Base-by-base conservation (phyloP, 2,888 invertebrate genomes). In the Chalcis sispes region DNA sequence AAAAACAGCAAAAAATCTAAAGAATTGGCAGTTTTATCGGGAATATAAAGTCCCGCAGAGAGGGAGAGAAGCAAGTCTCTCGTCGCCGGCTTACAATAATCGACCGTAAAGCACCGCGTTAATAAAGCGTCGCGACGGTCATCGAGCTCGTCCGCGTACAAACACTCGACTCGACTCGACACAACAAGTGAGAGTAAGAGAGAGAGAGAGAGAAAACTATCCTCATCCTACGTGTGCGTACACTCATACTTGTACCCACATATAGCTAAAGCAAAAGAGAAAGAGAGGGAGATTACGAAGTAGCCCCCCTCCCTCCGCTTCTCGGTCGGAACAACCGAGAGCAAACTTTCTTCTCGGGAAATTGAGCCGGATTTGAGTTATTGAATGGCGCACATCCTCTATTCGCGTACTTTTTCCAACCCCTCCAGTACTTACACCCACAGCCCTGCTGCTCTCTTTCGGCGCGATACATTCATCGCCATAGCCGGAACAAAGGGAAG, bases 301-400 rank as follows among this genome's bases (percentile, higher is more conserved):
- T n/a, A n/a, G 18, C 42, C 20, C 18, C 54, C 61, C 50, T 32
- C 29, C 25, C 46, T n/a, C n/a, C n/a, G n/a, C n/a, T n/a, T n/a
- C n/a, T n/a, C n/a, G n/a, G n/a, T n/a, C 54, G 61, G 40, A 25
- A 46, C 58, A 58, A 32, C 25, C 62, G 46, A 77, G 59, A 66
- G 82, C 80, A 83, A 86, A 86, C 83, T 85, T 86, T 85, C 82
- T 83, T 83, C 81, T 83, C 81, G 82, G 82, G 83, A 86, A 88
- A 89, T 88, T 87, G 87, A 89, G 84, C 85, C 82, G 82, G 83
- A 86, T 86, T 87, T 88, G 86, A 89, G 84, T 88, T 88, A 88
- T 85, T 81, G 81, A 79, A 83, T 75, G 81, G 78, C 82, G 80
- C 23, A 67, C 69, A 72, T 67, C 64, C 69, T 72, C 64, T 50